Evolutionary conservation across 2,888 invertebrate genomes (phyloP).

Genomic region (Nemotelus nigrinus): DNA sequence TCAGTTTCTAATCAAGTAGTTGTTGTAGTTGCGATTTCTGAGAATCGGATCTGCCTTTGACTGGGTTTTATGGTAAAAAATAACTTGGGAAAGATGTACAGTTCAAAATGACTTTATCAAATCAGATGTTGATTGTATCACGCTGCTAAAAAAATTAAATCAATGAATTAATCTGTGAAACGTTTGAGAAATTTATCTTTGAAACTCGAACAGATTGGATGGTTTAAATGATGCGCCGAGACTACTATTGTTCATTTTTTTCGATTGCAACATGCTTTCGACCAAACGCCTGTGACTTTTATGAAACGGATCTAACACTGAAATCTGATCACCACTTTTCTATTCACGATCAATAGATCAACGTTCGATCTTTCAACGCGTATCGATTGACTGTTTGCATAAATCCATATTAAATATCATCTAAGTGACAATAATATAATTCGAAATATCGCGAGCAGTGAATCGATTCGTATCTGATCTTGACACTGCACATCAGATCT

Average conservation of each 20-base stretch:
- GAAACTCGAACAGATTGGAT: too few species aligned
- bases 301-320: conserved; percentile 1
- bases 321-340: neutral
- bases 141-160: neutral
- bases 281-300: neutral
- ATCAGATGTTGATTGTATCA: neutral
- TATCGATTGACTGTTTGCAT: conserved; percentile 14
- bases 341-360: neutral
- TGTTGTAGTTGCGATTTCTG: conserved; percentile 14
- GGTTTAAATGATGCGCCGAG: too few species aligned
- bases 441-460: conserved; percentile 10
- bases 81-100: too few species aligned
- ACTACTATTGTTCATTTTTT: too few species aligned
- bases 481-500: conserved; percentile 8
- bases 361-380: neutral
- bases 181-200: too few species aligned
- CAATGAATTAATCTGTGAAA: neutral
- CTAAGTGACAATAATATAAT: conserved; percentile 7
- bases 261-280: too few species aligned
- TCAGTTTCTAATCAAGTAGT: conserved; percentile 25
- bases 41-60: neutral
- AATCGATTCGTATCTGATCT: conserved; percentile 21
- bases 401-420: conserved; percentile 22
- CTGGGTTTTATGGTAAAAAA: too few species aligned
- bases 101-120: too few species aligned